Evolutionary conservation across 2,888 invertebrate genomes (phyloP), one percentile per base, ranked within the genome.

Genomic region (Mycalesis mineus): DNA sequence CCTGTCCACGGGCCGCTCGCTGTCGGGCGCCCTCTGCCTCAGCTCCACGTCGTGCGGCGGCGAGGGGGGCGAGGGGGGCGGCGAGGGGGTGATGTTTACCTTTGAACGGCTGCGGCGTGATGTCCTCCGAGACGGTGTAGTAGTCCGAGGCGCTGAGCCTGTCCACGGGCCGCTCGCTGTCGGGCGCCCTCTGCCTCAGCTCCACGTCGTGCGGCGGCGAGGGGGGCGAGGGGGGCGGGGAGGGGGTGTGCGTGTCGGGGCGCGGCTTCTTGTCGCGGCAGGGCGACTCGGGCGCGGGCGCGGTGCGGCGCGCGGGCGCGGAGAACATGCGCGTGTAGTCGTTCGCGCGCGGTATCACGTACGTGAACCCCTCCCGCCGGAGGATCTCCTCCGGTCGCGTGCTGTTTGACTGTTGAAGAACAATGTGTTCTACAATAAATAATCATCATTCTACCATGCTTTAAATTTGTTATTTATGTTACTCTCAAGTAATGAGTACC

Each of bases 271-370:
- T 88, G 72, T 88, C 88, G 51, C 77, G 75, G 13, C 82, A 76
- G 47, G 88, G 88, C 1, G 87, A 85, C 73, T 87, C 87, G 1
- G 88, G 84, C 62, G 86, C 80, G 58, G 87, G 80, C 58, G 83
- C 90, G 0, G 84, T 67, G 58, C 86, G 81, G 0, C 86, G 84
- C 29, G 82, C 84, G 28, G 90, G 82, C 58, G 87, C 80, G 0
- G 88, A 88, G 71, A 90, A 90, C 89, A 90, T 89, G 41, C 90
- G 86, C 66, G 87, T 84, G 79, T 90, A 90, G 74, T 90, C 90
- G 73, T 88, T 88, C 44, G 80, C 84, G 7, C 92, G 90, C 4
- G 94, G 93, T 67, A 92, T 84, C 64, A 93, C 92, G 77, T 91
- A 94, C 42, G 91, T 91, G 55, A 93, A 84, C 0, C 84, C 82